Conservation (phyloP, 1,140 invertebrate species). For the Orius insidiosus region DNA sequence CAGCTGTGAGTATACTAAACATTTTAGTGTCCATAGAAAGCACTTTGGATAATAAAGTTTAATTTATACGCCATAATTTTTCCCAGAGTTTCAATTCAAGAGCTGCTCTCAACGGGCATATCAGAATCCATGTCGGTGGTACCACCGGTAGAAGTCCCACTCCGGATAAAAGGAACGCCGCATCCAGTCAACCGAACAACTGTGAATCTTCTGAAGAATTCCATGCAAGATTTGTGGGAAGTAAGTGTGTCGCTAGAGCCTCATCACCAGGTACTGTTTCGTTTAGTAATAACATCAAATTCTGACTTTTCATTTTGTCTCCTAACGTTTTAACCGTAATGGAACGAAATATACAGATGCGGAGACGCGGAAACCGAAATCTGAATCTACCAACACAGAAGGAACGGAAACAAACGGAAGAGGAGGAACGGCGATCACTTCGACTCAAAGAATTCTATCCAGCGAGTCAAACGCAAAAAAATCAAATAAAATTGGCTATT, state of each 20-base stretch:
- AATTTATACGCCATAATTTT: no score
- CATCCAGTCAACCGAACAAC: constrained; percentile 13
- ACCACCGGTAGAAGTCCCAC: constrained; percentile 30
- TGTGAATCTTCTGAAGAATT: constrained; percentile 30
- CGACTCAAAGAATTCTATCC: no score
- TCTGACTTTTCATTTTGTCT: no score
- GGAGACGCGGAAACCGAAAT: constrained; percentile 31
- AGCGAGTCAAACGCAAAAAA: no score
- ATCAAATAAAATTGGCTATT: no score
- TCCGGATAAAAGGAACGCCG: constrained; percentile 25
- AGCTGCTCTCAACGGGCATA: constrained; percentile 58
- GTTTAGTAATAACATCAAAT: background rate
- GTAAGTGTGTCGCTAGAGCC: constrained; percentile 44
- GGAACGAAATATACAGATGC: constrained; percentile 34
- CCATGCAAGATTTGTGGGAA: constrained; percentile 96
- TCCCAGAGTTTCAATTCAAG: constrained; percentile 69
- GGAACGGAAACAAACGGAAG: constrained; percentile 8
- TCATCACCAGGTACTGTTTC: constrained; percentile 1
- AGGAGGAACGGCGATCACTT: background rate
- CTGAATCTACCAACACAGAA: constrained; percentile 20
- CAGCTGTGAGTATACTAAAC: constrained; percentile 37
- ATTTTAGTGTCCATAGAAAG: no score
- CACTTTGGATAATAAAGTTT: background rate
- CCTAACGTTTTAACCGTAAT: background rate
- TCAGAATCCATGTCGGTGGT: constrained; percentile 42